Evolutionary conservation across 1,140 invertebrate genomes (phyloP).

Genomic region (Aricia agestis): DNA sequence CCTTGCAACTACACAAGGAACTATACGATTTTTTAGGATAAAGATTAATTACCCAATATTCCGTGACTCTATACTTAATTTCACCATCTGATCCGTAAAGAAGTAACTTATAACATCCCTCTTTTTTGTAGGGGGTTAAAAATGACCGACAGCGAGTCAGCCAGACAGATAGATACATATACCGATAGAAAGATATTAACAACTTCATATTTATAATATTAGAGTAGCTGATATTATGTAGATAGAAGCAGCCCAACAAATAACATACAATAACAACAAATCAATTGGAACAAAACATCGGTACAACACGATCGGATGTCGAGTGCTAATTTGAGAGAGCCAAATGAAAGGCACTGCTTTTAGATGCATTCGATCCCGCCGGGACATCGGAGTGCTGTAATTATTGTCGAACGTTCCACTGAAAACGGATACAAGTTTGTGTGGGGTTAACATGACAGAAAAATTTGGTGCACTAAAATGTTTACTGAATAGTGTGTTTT

Average conservation of each 20-base stretch:
- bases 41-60: no score
- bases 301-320: background rate
- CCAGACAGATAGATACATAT: no score
- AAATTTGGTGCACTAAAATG: background rate
- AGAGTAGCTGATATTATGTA: no score
- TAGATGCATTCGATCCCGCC: constrained; percentile 44
- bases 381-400: constrained; percentile 37
- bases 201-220: no score
- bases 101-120: no score
- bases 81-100: no score
- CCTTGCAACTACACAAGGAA: no score
- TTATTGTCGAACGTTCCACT: constrained; percentile 34
- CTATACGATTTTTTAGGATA: no score
- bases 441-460: background rate
- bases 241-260: background rate
- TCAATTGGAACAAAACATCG: background rate
- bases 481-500: background rate
- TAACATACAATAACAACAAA: background rate
- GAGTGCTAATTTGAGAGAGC: constrained; percentile 37
- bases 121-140: no score
- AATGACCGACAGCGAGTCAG: no score
- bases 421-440: constrained; percentile 18
- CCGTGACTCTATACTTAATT: no score
- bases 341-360: constrained; percentile 48
- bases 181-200: no score